Evolutionary conservation across 2,888 invertebrate species (phyloP), one percentile per base, ranked within the genome.

Genomic region (Gortyna flavago): DNA sequence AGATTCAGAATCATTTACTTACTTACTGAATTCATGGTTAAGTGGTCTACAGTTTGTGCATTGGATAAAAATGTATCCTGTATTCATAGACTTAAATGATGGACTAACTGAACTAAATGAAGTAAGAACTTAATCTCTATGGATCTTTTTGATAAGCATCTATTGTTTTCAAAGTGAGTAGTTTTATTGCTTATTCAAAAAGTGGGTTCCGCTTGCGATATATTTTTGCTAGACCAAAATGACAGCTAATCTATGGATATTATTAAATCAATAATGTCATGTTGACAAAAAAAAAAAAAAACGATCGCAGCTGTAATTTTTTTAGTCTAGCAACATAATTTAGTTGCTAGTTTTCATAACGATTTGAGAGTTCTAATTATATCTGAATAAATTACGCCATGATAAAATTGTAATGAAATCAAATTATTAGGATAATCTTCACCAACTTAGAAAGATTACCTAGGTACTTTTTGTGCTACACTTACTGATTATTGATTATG

Each of bases 101-200:
- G n/a, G n/a, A n/a, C n/a, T n/a, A n/a, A n/a, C n/a, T n/a, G n/a
- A n/a, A n/a, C n/a, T n/a, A n/a, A n/a, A n/a, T n/a, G n/a, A n/a
- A n/a, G 5, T 44, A 59, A 35, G 29, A 64, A 64, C 18, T 59
- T 41, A 84, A 80, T 83, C 85, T 83, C 85, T 70, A 75, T 85
- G 85, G 85, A 85, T 80, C 25, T 69, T 75, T 84, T 75, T 66
- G 85, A 76, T 38, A 44, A 48, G 62, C 48, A 80, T 32, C 54
- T 77, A 69, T 35, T 48, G n/a, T 64, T n/a, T 25, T 18, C 7
- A 16, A 68, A 76, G 51, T 35, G 41, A 44, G 8, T 54, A 48
- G 67, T 64, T 54, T 38, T 35, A 25, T 8, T 41, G 11, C 48
- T n/a, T 32, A 18, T n/a, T 25, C 1, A 18, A 35, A 64, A 25